Percentiles rank a stretch among this genome's conserved stretches.
Conservation (phyloP, 1,140 invertebrate species). For the Branchinecta lindahli region DNA sequence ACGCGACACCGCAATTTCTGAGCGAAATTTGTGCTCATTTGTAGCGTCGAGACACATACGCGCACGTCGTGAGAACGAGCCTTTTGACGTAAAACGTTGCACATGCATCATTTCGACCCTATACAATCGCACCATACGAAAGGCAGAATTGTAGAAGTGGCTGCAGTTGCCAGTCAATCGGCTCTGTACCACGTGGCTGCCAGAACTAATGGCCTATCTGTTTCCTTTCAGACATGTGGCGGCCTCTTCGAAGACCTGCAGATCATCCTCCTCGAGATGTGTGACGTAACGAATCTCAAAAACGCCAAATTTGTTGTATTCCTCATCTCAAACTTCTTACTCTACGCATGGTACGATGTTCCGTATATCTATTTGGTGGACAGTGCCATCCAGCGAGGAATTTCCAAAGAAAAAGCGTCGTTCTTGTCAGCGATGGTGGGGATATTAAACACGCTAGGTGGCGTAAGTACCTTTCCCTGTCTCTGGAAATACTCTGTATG, state of each 20-base stretch:
- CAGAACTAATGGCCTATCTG: not conserved
- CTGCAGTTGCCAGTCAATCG: too few relatives aligned
- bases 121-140: too few relatives aligned
- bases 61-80: too few relatives aligned
- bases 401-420: slow-evolving; percentile 51
- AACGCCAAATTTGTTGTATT: slow-evolving; percentile 60
- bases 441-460: slow-evolving; percentile 67
- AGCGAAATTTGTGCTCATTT: too few relatives aligned
- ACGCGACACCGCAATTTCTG: too few relatives aligned
- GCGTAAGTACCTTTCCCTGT: slow-evolving; percentile 41
- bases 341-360: slow-evolving; percentile 64
- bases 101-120: too few relatives aligned
- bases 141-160: too few relatives aligned
- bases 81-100: too few relatives aligned
- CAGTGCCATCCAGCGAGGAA: slow-evolving; percentile 51
- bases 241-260: slow-evolving; percentile 56
- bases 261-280: slow-evolving; percentile 53
- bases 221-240: slow-evolving; percentile 45
- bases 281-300: slow-evolving; percentile 59
- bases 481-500: not conserved
- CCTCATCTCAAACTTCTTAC: slow-evolving; percentile 63
- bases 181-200: too few relatives aligned
- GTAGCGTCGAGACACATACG: too few relatives aligned
- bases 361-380: slow-evolving; percentile 72
- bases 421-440: slow-evolving; percentile 70